Evolutionary conservation across 2,888 invertebrate genomes (phyloP), one percentile per base, ranked within the genome.

Genomic region (Apamea monoglypha): DNA sequence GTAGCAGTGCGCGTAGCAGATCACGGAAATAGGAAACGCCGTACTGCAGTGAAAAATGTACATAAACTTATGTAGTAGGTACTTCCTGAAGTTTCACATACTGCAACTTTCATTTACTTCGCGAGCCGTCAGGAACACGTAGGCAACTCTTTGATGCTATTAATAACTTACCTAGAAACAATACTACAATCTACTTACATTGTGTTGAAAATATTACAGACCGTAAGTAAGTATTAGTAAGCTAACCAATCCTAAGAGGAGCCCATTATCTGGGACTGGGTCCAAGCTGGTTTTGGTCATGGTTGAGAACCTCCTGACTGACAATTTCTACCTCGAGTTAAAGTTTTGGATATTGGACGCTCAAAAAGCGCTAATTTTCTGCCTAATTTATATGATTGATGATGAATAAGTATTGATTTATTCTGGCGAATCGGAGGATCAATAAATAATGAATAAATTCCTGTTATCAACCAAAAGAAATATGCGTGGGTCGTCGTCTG

Each of bases 11-110:
- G 32, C 21, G 66, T 56, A 64, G 29, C n/a, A n/a, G 16, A 50
- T 80, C 56, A 56, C 69, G 85, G 81, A 84, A 80, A 81, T 70
- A 81, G 50, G 70, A 81, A 80, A 82, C 6, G 36, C 64, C 36
- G 40, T 16, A 25, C 8, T 64, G 16, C 53, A 32, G 81, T 70
- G 47, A 68, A 85, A 66, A 84, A 68, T 63, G n/a, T 64, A 68
- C n/a, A 47, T 47, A 66, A n/a, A 66, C 14, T 47, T 36, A 25
- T 1, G 14, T 47, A 74, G 12, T 25, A 29, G 16, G 29, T 14
- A 29, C 32, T 81, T 66, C 70, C 70, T 85, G 53, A 81, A 70
- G 16, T 56, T 25, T 32, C 81, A 68, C 59, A 66, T 61, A 56
- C 56, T 75, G 12, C 36, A 18, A 85, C 50, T 70, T 74, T 66